Percentiles rank a stretch among this genome's conserved stretches.
Conservation (phyloP, 2,888 invertebrate species). For the Melanargia galathea region DNA sequence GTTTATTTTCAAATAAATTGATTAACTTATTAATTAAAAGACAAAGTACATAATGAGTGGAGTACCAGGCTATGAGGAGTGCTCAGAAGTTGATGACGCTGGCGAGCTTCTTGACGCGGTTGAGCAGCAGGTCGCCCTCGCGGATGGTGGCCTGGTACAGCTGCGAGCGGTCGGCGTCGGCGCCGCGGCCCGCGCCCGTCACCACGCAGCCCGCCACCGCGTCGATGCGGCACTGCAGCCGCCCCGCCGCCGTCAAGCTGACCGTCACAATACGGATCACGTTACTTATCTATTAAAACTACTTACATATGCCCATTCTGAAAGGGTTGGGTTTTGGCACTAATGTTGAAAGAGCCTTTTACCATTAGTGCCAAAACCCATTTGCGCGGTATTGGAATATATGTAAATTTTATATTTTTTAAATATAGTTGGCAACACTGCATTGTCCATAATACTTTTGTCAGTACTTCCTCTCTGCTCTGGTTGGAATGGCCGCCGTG, state of each 20-base stretch:
- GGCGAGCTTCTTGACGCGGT: slow-evolving; percentile 98
- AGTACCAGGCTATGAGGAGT: slow-evolving; percentile 37
- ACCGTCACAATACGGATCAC: slow-evolving; percentile 67
- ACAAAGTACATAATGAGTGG: background rate
- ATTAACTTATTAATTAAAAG: background rate
- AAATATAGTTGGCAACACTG: no score
- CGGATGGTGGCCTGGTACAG: slow-evolving; percentile 98
- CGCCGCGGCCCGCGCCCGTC: slow-evolving; percentile 84
- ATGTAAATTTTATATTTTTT: no score
- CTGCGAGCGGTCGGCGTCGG: slow-evolving; percentile 81
- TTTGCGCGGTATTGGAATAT: no score
- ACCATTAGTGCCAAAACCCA: no score
- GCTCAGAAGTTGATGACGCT: slow-evolving; percentile 98
- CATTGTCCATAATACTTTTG: no score
- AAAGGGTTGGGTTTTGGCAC: no score
- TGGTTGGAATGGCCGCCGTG: no score
- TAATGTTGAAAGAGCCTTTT: no score
- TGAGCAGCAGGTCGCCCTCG: slow-evolving; percentile 98
- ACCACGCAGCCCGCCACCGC: slow-evolving; percentile 98
- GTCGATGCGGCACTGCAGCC: slow-evolving; percentile 98
- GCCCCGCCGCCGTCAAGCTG: slow-evolving; percentile 98
- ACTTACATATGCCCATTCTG: no score
- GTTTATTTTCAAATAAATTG: slow-evolving; percentile 3
- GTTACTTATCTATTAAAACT: background rate
- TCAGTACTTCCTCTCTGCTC: no score